These are phyloP conservation scores for Orthosia incerta DNA, from an alignment of 2,888 invertebrate genomes.

Conservation along the genomic window DNA sequence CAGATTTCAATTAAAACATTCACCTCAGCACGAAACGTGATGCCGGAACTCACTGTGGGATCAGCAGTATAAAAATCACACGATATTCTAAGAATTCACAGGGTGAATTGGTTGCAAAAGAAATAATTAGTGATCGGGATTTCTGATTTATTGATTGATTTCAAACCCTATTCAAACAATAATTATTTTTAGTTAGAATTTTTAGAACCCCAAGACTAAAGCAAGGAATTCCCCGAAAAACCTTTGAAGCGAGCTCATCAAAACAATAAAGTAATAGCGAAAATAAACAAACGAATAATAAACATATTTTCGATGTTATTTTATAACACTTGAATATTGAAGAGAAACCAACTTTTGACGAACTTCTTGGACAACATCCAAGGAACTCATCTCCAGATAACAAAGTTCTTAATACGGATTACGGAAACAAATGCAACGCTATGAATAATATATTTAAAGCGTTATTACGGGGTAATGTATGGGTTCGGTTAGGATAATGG, in stretches of 20 bases:
- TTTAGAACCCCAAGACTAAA: neutral
- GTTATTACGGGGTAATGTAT: conserved; percentile 53
- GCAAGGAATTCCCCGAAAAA: neutral
- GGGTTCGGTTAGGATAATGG: conserved; percentile 51
- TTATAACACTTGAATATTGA: neutral
- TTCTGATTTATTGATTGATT: neutral
- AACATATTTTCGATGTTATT: neutral
- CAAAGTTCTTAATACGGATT: conserved; percentile 31
- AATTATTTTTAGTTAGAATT: no score
- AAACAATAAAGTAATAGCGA: neutral
- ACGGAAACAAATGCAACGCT: conserved; percentile 45
- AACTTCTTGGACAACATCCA: conserved; percentile 39
- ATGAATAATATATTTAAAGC: conserved; percentile 54
- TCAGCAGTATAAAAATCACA: conserved; percentile 13
- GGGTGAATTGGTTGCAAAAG: neutral
- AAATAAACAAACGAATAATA: neutral
- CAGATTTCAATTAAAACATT: conserved; percentile 42
- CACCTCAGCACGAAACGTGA: conserved; percentile 49
- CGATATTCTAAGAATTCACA: conserved; percentile 6
- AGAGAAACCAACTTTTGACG: conserved; percentile 8
- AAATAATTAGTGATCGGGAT: neutral
- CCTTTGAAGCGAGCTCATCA: neutral
- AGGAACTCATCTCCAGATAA: conserved; percentile 22
- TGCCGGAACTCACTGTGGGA: conserved; percentile 18
- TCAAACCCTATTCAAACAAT: no score